phyloP scores from a whole-genome alignment of 2,113 vertebrate genomes.

The Zosterops borbonicus region DNA sequence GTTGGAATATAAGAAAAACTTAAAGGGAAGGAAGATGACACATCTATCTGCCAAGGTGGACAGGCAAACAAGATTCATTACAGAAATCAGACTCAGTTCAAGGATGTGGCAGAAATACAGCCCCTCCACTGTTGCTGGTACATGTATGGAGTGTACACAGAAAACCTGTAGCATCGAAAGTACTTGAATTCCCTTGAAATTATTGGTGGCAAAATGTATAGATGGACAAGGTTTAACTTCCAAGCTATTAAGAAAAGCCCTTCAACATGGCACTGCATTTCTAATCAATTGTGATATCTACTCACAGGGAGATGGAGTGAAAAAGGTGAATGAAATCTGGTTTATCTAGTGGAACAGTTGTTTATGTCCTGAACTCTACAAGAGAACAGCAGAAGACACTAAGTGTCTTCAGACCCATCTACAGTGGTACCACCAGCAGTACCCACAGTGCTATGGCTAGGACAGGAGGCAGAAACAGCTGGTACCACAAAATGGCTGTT shows the following conservation, averaged over 20 bases:
- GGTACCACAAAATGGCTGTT: neutral
- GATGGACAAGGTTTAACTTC: neutral
- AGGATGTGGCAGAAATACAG: neutral
- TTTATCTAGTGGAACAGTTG: neutral
- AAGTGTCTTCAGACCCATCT: neutral
- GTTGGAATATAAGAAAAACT: neutral
- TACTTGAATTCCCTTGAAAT: neutral
- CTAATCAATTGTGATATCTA: accelerated
- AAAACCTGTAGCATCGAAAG: neutral
- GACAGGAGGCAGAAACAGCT: neutral
- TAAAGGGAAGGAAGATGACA: neutral
- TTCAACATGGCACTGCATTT: neutral
- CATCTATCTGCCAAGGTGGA: neutral
- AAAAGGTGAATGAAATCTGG: neutral
- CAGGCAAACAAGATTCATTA: neutral
- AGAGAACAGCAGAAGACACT: neutral
- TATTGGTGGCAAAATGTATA: neutral
- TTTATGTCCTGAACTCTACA: neutral
- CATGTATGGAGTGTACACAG: neutral
- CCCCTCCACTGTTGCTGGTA: neutral
- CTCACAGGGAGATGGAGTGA: neutral
- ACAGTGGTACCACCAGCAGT: neutral
- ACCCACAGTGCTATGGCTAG: accelerated
- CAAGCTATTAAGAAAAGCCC: neutral
- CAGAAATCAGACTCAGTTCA: neutral